Conservation (phyloP, 2,113 vertebrate genomes). For the Barbus barbus region DNA sequence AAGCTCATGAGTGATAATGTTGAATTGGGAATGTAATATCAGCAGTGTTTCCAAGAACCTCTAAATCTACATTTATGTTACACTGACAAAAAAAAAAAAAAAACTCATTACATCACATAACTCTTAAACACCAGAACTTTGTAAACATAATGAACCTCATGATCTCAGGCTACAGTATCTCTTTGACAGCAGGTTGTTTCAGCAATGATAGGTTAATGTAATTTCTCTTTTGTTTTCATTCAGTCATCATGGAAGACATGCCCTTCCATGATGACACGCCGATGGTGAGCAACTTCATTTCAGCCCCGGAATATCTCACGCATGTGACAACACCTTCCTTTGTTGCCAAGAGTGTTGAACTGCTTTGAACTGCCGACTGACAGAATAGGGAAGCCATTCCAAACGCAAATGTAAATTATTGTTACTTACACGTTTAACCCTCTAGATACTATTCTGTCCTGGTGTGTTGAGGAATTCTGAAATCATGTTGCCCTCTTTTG, state of each 20-base stretch:
- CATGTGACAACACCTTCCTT: constrained; percentile 67
- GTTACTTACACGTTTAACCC: constrained; percentile 76
- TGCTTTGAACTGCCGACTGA: constrained; percentile 71
- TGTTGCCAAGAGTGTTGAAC: constrained; percentile 66
- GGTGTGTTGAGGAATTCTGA: constrained; percentile 67
- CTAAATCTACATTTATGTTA: constrained; percentile 16
- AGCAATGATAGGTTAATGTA: constrained; percentile 62
- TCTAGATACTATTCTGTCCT: constrained; percentile 57
- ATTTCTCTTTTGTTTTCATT: constrained; percentile 62
- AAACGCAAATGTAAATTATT: constrained; percentile 75
- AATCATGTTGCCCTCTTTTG: constrained; percentile 85
- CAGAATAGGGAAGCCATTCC: constrained; percentile 62
- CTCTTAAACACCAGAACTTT: constrained; percentile 11
- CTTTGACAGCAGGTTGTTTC: constrained; percentile 38
- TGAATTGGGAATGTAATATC: constrained; percentile 8
- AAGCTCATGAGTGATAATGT: constrained; percentile 26
- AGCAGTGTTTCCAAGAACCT: constrained; percentile 20
- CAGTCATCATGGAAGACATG: constrained; percentile 54
- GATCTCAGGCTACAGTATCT: constrained; percentile 23
- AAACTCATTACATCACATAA: constrained; percentile 28
- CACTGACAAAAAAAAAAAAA: not conserved
- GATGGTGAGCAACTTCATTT: constrained; percentile 71
- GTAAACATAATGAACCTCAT: constrained; percentile 42
- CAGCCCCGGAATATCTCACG: constrained; percentile 55
- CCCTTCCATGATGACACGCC: constrained; percentile 67